phyloP scores from a whole-genome alignment of 2,113 vertebrate genomes.

The Beaufortia kweichowensis region DNA sequence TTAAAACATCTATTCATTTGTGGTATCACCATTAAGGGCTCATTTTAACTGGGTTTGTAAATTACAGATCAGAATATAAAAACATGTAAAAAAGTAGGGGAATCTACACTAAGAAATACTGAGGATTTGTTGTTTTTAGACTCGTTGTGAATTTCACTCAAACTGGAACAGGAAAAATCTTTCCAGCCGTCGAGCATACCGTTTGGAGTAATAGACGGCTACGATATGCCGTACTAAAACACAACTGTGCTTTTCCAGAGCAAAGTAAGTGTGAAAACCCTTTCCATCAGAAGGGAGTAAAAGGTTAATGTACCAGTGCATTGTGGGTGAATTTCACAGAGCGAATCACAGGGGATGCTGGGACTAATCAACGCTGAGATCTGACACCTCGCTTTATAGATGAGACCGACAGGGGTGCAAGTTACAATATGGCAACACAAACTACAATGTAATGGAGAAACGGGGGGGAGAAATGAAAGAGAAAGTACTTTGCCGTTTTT shows the following conservation, averaged over 20 bases:
- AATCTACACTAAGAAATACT: neutral
- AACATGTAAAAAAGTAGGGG: neutral
- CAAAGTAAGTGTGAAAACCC: neutral
- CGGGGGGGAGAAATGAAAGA: neutral
- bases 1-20: neutral
- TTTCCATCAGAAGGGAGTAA: neutral
- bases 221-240: neutral
- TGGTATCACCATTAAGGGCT: neutral
- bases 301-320: constrained; percentile 13
- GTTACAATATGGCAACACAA: constrained; percentile 40
- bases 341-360: constrained; percentile 42
- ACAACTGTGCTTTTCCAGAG: neutral
- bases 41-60: neutral
- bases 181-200: neutral
- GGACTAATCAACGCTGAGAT: constrained; percentile 56
- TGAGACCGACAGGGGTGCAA: constrained; percentile 35
- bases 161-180: constrained; percentile 8
- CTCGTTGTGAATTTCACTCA: constrained; percentile 44
- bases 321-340: constrained; percentile 39
- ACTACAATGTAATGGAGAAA: constrained; percentile 23
- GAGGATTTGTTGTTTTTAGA: neutral
- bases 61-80: neutral
- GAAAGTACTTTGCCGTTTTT: constrained; percentile 36
- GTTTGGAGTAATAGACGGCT: neutral
- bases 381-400: constrained; percentile 33